Evolutionary conservation across 2,113 vertebrate genomes (phyloP).

Genomic region (Ailurus styani): DNA sequence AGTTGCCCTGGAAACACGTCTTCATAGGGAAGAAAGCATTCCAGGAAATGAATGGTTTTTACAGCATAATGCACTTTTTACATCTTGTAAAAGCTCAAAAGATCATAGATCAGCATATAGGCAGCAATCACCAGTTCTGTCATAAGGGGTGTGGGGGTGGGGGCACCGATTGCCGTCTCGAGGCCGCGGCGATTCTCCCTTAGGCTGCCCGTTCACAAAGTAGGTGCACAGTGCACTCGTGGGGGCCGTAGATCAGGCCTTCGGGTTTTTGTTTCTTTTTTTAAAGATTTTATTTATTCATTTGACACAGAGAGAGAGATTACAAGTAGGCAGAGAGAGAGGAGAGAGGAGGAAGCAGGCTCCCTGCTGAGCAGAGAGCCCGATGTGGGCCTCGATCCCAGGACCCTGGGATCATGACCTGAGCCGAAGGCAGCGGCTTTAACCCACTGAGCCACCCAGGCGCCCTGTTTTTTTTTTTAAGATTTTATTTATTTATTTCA

Average conservation of each 20-base stretch:
- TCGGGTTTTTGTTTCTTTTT: too few species aligned
- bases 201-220: neutral
- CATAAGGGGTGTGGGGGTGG: accelerated
- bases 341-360: too few species aligned
- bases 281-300: too few species aligned
- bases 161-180: neutral
- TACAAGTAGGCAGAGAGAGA: too few species aligned
- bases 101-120: neutral
- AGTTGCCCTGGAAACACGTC: neutral
- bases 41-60: neutral
- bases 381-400: too few species aligned
- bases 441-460: too few species aligned
- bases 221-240: accelerated
- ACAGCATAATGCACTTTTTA: neutral
- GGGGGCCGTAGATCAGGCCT: neutral
- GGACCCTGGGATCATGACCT: too few species aligned
- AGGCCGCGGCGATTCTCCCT: neutral
- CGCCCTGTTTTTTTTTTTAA: too few species aligned
- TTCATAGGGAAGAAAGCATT: neutral
- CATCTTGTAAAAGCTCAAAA: neutral
- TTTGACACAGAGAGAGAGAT: too few species aligned
- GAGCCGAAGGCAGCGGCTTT: too few species aligned
- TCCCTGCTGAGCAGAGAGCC: too few species aligned
- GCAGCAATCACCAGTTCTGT: neutral
- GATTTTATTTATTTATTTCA: too few species aligned